Evolutionary conservation across 2,113 vertebrate genomes (phyloP).

Genomic region (Saguinus midas): DNA sequence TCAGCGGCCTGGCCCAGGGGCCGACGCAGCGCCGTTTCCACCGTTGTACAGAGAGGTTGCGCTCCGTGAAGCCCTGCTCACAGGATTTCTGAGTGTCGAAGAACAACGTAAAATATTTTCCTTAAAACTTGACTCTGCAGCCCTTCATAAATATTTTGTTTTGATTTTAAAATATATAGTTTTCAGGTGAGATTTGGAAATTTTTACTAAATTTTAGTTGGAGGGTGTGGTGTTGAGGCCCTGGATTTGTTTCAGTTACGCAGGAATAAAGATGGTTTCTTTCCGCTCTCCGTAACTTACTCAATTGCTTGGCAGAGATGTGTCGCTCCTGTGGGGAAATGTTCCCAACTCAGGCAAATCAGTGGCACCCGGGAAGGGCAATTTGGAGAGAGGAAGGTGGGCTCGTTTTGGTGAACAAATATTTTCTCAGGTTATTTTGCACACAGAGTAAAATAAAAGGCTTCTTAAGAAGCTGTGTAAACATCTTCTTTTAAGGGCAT

Average conservation of each 20-base stretch:
- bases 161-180: neutral
- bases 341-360: neutral
- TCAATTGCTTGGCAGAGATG: neutral
- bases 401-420: neutral
- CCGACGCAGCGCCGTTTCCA: accelerated
- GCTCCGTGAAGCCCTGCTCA: accelerated
- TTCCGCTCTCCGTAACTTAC: accelerated
- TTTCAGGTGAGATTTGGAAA: neutral
- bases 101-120: neutral
- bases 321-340: accelerated
- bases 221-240: accelerated
- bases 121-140: neutral
- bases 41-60: accelerated
- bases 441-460: neutral
- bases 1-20: accelerated
- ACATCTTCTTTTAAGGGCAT: neutral
- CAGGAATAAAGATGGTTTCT: neutral
- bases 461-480: neutral
- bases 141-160: neutral
- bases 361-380: neutral
- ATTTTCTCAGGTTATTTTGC: neutral
- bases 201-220: neutral
- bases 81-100: neutral
- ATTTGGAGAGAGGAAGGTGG: no score
- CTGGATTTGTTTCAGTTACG: accelerated